Evolutionary conservation across 2,888 invertebrate genomes (phyloP).

Genomic region (Eristalis tenax): DNA sequence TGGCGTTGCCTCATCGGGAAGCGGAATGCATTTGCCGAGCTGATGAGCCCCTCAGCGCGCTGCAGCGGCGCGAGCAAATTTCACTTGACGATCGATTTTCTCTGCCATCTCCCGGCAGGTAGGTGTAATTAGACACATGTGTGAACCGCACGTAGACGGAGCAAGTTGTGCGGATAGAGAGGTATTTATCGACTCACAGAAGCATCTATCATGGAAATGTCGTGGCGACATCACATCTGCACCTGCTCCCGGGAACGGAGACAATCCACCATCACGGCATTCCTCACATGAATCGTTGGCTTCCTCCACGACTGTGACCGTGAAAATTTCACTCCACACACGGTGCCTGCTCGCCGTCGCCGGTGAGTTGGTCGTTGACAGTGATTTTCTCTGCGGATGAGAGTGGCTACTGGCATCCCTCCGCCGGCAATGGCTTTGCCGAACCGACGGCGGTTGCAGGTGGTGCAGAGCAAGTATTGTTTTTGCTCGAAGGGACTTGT

Average conservation of each 20-base stretch:
- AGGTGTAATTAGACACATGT: conserved; percentile 32
- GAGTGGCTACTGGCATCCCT: conserved; percentile 3
- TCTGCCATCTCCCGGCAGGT: not conserved
- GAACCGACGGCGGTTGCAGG: not conserved
- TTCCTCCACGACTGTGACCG: conserved; percentile 30
- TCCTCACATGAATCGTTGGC: conserved; percentile 8
- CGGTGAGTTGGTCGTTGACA: conserved; percentile 49
- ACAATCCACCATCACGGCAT: conserved; percentile 29
- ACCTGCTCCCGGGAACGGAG: conserved; percentile 48
- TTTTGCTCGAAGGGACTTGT: conserved; percentile 39
- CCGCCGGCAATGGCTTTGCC: not conserved
- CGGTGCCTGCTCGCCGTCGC: conserved; percentile 1
- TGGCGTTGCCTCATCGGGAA: not conserved
- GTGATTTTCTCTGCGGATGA: conserved; percentile 53
- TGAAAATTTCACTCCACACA: conserved; percentile 57
- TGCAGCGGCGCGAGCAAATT: conserved; percentile 28
- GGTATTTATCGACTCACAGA: conserved; percentile 47
- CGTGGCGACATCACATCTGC: conserved; percentile 24
- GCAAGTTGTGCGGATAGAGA: conserved; percentile 32
- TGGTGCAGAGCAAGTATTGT: conserved; percentile 7
- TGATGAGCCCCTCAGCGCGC: not conserved
- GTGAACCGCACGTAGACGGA: conserved; percentile 52
- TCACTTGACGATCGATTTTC: conserved; percentile 59
- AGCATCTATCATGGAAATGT: conserved; percentile 33
- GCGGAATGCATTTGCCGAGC: not conserved